A percentile compares a stretch with the other conserved stretches of the same genome.
These are phyloP conservation scores for Cheumatopsyche charites DNA, from an alignment of 1,140 invertebrate species.

Conservation along the genomic window DNA sequence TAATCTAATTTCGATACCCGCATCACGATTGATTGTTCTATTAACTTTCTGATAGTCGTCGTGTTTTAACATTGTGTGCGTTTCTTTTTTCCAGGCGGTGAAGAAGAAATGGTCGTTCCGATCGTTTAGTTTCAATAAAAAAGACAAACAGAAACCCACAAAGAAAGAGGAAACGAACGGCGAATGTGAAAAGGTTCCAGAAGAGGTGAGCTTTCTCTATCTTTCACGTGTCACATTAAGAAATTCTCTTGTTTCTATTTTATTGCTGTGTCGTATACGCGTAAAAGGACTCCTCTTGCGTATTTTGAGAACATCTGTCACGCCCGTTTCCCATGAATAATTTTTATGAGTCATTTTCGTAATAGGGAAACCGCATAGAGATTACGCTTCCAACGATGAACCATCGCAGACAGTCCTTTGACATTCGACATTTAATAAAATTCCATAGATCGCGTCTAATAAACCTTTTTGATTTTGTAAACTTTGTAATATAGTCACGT, in stretches of 20 bases:
- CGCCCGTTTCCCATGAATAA: constrained; percentile 24
- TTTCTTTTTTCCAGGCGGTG: constrained; percentile 62
- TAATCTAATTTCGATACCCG: no score
- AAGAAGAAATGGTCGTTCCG: constrained; percentile 89
- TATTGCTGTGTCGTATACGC: not conserved
- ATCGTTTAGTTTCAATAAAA: constrained; percentile 82
- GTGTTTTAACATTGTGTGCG: no score
- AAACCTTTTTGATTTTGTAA: not conserved
- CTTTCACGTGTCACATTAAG: not conserved
- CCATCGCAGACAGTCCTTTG: no score
- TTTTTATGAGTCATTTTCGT: constrained; percentile 15
- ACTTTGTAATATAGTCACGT: not conserved
- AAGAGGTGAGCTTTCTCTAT: constrained; percentile 55
- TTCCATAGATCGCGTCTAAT: not conserved
- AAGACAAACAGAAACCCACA: constrained; percentile 81
- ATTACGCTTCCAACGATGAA: not conserved
- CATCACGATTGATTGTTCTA: not conserved
- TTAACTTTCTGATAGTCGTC: constrained; percentile 38
- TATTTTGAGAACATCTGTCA: constrained; percentile 22
- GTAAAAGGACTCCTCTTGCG: not conserved
- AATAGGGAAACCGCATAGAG: not conserved
- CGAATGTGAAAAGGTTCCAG: constrained; percentile 61
- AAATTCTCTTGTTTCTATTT: constrained; percentile 24
- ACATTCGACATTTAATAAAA: no score
- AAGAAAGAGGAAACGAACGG: constrained; percentile 65